Conservation (phyloP, 2,113 vertebrate species). For the Microcebus griseorufus region DNA sequence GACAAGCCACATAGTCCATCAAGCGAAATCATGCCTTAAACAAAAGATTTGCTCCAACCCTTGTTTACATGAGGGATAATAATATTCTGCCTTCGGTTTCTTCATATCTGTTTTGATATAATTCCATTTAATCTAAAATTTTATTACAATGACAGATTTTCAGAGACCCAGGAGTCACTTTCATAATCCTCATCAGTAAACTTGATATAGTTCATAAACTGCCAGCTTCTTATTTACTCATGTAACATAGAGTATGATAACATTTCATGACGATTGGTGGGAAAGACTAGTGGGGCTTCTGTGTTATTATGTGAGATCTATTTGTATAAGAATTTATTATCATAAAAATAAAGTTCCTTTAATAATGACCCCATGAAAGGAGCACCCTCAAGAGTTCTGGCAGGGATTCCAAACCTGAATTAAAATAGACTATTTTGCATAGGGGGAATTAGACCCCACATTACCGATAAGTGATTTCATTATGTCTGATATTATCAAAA, state of each 20-base stretch:
- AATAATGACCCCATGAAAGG: slow-evolving; percentile 51
- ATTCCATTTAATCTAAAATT: slow-evolving; percentile 49
- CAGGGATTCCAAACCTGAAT: slow-evolving; percentile 41
- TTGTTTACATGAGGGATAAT: slow-evolving; percentile 76
- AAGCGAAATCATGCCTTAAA: slow-evolving; percentile 51
- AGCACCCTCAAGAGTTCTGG: slow-evolving; percentile 25
- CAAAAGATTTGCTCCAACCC: background rate
- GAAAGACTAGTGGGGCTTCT: slow-evolving; percentile 5
- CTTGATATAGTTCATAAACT: slow-evolving; percentile 56
- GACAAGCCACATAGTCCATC: background rate
- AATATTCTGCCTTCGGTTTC: slow-evolving; percentile 71
- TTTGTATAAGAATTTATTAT: slow-evolving; percentile 59
- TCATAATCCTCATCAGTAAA: background rate
- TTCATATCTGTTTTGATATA: slow-evolving; percentile 78
- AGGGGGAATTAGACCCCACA: background rate
- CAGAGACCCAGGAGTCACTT: slow-evolving; percentile 61
- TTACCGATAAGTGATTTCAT: slow-evolving; percentile 43
- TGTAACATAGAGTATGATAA: background rate
- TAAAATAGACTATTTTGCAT: slow-evolving; percentile 57
- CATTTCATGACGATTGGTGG: slow-evolving; percentile 63
- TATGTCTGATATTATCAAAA: slow-evolving; percentile 59
- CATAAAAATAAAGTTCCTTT: slow-evolving; percentile 53
- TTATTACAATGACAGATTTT: slow-evolving; percentile 71
- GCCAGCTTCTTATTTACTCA: slow-evolving; percentile 67
- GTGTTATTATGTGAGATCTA: slow-evolving; percentile 26